Percentiles rank a stretch among this genome's conserved stretches.
phyloP scores from a whole-genome alignment of 2,113 vertebrate genomes.

The Ondatra zibethicus region DNA sequence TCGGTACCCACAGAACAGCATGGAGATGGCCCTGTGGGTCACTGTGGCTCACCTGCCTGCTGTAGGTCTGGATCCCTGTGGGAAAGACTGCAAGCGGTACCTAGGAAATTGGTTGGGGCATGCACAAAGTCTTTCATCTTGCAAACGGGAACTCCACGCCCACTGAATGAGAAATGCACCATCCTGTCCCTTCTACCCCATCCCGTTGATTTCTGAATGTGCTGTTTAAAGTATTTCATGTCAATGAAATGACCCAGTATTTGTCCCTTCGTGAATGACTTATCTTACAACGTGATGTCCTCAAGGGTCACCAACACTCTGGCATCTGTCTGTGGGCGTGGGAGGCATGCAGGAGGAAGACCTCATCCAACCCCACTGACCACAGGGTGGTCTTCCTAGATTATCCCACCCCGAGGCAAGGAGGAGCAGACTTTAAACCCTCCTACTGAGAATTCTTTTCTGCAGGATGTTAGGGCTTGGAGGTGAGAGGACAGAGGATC shows the following conservation, averaged over 20 bases:
- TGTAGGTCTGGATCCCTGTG: background rate
- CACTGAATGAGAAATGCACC: background rate
- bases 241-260: background rate
- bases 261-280: background rate
- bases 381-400: background rate
- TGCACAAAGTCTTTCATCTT: background rate
- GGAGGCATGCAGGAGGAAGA: background rate
- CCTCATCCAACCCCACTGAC: background rate
- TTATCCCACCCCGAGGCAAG: background rate
- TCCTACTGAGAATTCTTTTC: background rate
- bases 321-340: background rate
- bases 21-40: background rate
- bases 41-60: background rate
- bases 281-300: background rate
- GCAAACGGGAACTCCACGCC: background rate
- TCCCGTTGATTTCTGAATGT: background rate
- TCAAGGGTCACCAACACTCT: background rate
- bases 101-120: accelerated
- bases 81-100: background rate
- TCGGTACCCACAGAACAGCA: background rate
- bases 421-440: background rate
- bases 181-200: background rate
- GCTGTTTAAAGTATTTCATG: background rate
- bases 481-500: background rate
- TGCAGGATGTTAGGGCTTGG: background rate